These are phyloP conservation scores for Hippoglossus stenolepis DNA, from an alignment of 2,113 vertebrate species.

Conservation along the genomic window DNA sequence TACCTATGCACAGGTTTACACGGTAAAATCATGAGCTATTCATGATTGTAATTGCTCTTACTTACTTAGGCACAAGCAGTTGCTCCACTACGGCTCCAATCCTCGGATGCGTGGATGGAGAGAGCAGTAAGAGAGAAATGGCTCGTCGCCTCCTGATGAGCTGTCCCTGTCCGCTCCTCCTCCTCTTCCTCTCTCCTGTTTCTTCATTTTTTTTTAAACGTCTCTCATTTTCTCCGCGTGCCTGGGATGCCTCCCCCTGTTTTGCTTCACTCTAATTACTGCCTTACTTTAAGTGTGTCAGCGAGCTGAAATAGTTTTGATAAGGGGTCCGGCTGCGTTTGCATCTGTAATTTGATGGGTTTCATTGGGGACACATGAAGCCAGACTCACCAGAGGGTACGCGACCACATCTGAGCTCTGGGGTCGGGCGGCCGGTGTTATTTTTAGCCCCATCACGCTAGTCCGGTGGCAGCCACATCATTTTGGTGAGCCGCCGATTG, in stretches of 20 bases:
- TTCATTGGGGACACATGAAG: slow-evolving; percentile 72
- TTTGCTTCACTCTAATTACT: slow-evolving; percentile 75
- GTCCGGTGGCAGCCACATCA: slow-evolving; percentile 72
- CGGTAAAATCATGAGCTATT: slow-evolving; percentile 35
- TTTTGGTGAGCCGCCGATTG: slow-evolving; percentile 76
- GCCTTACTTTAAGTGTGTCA: slow-evolving; percentile 70
- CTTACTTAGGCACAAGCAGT: slow-evolving; percentile 51
- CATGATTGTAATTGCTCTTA: slow-evolving; percentile 18
- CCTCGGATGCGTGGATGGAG: slow-evolving; percentile 53
- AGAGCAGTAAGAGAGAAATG: slow-evolving; percentile 33
- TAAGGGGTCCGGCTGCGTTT: slow-evolving; percentile 69
- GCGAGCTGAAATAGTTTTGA: slow-evolving; percentile 74
- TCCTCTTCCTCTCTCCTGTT: slow-evolving; percentile 13
- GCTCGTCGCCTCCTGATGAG: slow-evolving; percentile 37
- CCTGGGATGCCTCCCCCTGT: slow-evolving; percentile 78
- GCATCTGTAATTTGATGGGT: slow-evolving; percentile 81
- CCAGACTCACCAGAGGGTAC: slow-evolving; percentile 66
- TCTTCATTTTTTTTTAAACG: slow-evolving; percentile 23
- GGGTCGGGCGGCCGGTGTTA: slow-evolving; percentile 55
- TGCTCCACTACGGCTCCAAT: slow-evolving; percentile 56
- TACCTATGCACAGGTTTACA: slow-evolving; percentile 12
- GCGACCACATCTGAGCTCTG: slow-evolving; percentile 74
- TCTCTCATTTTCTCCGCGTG: slow-evolving; percentile 50
- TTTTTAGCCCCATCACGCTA: slow-evolving; percentile 71
- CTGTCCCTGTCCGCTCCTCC: slow-evolving; percentile 26